Evolutionary conservation across 2,113 vertebrate species (phyloP), one percentile per base, ranked within the genome.

Genomic region (Galeopterus variegatus): DNA sequence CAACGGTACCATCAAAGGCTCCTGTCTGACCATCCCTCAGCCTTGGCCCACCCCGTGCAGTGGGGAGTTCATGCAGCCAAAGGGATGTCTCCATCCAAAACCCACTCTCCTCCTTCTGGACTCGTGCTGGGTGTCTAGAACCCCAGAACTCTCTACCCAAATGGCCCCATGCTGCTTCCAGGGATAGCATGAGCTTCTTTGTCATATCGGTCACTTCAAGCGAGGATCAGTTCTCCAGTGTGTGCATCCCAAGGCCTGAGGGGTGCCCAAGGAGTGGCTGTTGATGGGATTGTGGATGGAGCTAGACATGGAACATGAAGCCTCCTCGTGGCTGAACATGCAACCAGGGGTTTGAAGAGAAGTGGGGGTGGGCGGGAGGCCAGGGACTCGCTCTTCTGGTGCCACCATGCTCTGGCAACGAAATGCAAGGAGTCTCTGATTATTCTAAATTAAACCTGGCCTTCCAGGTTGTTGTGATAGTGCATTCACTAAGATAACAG

Each of bases 401-500:
- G 13, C 52, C 26, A 10, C 13, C 33, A 45, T 41, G 15, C 19
- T 93, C 65, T 70, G 36, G 76, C 1, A 21, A 81, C 82, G 62
- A 86, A 65, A 88, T 60, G 33, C n/a, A 73, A 72, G 67, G 8
- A 76, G 1, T 52, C 14, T 90, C 26, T 81, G 45, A n/a, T 41
- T 26, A 33, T 75, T 67, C 52, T 64, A 79, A 88, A 52, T 70
- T 79, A 92, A 79, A 24, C 4, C 3, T 70, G 82, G 9, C 33
- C 33, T 88, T 70, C 21, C 24, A 65, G 6, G 15, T 62, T 58
- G 14, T 76, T 85, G n/a, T 31, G 70, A 82, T 83, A 82, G 23
- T 76, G 58, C 33, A 36, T 75, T 93, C 77, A 62, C 64, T 95
- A 77, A 90, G 58, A 65, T 64, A 48, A 56, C 54, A 80, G 23